Evolutionary conservation across 2,113 vertebrate species (phyloP), one percentile per base, ranked within the genome.

Genomic region (Rhombomys opimus): DNA sequence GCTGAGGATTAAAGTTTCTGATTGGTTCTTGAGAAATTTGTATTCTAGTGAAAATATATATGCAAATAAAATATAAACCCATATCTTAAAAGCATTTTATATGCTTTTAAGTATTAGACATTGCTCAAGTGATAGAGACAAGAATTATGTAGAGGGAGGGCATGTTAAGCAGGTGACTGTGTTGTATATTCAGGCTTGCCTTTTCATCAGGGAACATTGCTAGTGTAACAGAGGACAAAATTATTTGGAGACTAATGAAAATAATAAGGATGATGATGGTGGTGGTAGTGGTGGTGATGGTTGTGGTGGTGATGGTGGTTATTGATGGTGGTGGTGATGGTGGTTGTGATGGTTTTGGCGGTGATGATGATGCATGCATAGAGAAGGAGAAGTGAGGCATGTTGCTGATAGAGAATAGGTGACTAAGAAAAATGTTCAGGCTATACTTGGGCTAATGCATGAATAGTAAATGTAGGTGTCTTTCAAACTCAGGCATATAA

Each of bases 31-130:
- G 17, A 89, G 63, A 70, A 86, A 93, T 93, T 88, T 91, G 10
- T 41, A 90, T 46, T 92, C 87, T 63, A 52, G 22, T 81, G 7
- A 30, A 88, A 50, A 91, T 14, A 70, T 5, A 52, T 2, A 77
- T 35, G 57, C 91, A 87, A 93, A 93, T 38, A 59, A 94, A 86
- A 52, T 59, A 65, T 73, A 70, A 91, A 96, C 70, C 17, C 67
- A 88, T 50, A 67, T 85, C 73, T 89, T 82, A 85, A 93, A 89
- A 87, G 9, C 61, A 78, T 68, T 2, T 80, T 95, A 72, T 68
- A 22, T 78, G 85, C 77, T 85, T 0, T 46, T 67, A 88, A 91
- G 13, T 65, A 86, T 97, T 81, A 94, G 91, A 84, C 75, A 46
- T 87, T 72, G 46, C 41, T 59, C 76, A 63, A 88, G 23, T 76